Evolutionary conservation across 23 tunicate species (phyloP), one percentile per base, ranked within the genome.

Genomic region (Aplidium turbinatum): DNA sequence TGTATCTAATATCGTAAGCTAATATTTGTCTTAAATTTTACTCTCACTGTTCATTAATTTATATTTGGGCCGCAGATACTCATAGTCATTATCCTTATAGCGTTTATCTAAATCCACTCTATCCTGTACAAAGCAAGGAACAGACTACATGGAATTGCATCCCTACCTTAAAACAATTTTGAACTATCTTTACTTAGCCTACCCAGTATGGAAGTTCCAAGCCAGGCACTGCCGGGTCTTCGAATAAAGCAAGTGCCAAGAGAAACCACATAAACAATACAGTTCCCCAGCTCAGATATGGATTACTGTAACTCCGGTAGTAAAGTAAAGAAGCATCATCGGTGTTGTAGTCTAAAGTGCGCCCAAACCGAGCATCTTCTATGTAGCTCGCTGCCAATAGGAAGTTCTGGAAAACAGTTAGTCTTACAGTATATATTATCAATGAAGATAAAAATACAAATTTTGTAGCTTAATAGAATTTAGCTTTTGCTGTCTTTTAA

Each of bases 261-360:
- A 85, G 50, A 51, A 70, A 73, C 91, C 91, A 91, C 76, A 91
- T 67, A 30, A 79, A 61, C 19, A 84, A 45, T 2, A 84, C 31
- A 2, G 92, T 84, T 9, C 63, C 60, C 85, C 85, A 84, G 35
- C 74, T 77, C 6, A 63, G 38, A 0, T 58, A 31, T 7, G 51
- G 66, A 18, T 70, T 57, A 66, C 91, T 84, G 82, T 91, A 91
- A 9, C 23, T 47, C 38, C 84, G 40, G 78, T 91, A 91, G 13
- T 47, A 30, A 7, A 20, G 47, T 1, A 91, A 47, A 0, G 97
- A 84, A 1, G 23, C 32, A 18, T 66, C 75, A 46, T 91, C 97
- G 7, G 91, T 77, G 31, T 78, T 68, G 78, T 91, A 91, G 9
- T 83, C 80, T 66, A 91, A 45, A 0, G 97, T 91, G n/a, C 97